Base-by-base conservation (phyloP, 2,113 vertebrate species). In the Xenotilapia caudafasciata region DNA sequence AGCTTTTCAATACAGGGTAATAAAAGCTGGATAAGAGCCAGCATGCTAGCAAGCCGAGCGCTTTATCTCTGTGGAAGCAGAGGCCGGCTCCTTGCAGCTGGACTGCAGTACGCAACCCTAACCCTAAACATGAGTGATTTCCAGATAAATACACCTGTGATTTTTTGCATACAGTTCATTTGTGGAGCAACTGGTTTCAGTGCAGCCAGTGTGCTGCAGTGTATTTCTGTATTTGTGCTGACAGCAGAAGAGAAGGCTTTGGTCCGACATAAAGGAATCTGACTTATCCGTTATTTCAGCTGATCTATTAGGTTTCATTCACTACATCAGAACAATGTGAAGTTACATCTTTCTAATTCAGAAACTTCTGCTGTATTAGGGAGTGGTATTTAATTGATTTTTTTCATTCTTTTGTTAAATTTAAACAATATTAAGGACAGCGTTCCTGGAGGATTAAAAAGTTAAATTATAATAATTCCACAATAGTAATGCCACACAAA, bases 1-100 rank as follows among this genome's bases (percentile, higher is more conserved):
- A 94, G 95, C 94, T 95, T 95, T 94, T 85, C 83, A 89, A 92
- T 90, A 31, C 62, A 75, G 88, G 87, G 92, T 95, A 93, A 94
- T 93, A 91, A 92, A 93, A 93, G 91, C 91, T 93, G 93, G 93
- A 92, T 93, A 68, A 92, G 90, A 94, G 91, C 90, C 93, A 88
- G 86, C 17, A 13, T 77, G 79, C 31, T 53, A n/a, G 65, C 86
- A 79, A 65, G 82, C 28, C 86, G 82, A 95, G 92, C 87, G 88
- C 89, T 93, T 93, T 90, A 92, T 88, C 90, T 56, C 17, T 17
- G 6, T 58, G 85, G 80, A 75, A 55, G 33, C 83, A 21, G 75
- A 80, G 86, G 45, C 9, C 5, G 23, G 55, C 62, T 31, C 13
- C 31, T 3, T 53, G 85, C 79, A 73, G 77, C 75, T 19, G 80